Percentiles rank a stretch among this genome's conserved stretches.
These are phyloP conservation scores for Rafetus swinhoei DNA, from an alignment of 2,113 vertebrate species.

Conservation along the genomic window DNA sequence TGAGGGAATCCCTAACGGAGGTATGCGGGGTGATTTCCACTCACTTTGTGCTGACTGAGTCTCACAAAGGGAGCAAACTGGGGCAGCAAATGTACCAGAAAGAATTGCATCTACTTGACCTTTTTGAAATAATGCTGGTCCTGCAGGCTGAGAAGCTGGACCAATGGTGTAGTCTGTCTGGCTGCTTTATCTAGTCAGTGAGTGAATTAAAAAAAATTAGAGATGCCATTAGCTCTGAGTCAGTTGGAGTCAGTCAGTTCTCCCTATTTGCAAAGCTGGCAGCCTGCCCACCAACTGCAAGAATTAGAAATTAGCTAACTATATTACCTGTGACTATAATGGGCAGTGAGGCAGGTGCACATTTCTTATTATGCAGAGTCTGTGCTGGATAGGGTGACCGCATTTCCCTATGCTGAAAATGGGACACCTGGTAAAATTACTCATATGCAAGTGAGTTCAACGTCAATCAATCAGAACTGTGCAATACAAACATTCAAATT, in stretches of 20 bases:
- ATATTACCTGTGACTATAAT: fast-evolving
- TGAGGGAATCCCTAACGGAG: slow-evolving; percentile 36
- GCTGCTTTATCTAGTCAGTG: fast-evolving
- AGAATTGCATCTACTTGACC: not conserved
- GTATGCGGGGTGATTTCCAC: slow-evolving; percentile 47
- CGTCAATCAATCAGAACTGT: no score
- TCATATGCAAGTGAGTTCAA: no score
- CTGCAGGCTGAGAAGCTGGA: not conserved
- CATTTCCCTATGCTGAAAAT: no score
- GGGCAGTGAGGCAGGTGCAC: not conserved
- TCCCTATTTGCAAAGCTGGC: not conserved
- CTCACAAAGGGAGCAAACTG: not conserved
- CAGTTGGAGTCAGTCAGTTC: not conserved
- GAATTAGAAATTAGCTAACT: not conserved
- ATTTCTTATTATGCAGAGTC: not conserved
- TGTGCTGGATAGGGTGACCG: fast-evolving
- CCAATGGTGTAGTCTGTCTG: fast-evolving
- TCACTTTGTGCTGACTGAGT: not conserved
- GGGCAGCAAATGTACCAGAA: not conserved
- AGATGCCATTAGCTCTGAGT: fast-evolving
- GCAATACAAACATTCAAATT: no score
- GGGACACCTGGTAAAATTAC: no score
- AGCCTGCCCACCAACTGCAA: not conserved
- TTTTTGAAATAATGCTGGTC: not conserved
- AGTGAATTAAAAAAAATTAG: not conserved